Evolutionary conservation across 1,140 invertebrate species (phyloP).

Genomic region (Andrena cerasifolii): DNA sequence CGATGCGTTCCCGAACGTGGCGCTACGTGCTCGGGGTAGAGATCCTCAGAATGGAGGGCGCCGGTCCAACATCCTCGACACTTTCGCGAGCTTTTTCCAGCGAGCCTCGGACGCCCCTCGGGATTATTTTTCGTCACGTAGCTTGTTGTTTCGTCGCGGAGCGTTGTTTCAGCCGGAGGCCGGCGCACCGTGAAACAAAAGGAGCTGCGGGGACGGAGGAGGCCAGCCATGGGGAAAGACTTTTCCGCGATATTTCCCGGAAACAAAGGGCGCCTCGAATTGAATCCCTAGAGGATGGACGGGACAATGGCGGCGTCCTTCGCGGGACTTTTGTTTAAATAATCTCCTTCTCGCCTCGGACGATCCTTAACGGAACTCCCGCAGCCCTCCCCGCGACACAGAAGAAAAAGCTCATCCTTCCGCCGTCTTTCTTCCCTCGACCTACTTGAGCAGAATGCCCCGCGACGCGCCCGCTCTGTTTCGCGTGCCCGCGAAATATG

Average conservation of each 20-base stretch:
- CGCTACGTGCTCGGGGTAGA: no score
- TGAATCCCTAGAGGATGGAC: neutral
- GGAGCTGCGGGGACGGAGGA: neutral
- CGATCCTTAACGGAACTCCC: neutral
- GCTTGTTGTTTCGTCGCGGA: neutral
- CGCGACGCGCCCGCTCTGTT: neutral
- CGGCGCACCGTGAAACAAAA: neutral
- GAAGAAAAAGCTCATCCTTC: neutral
- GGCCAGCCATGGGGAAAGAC: neutral
- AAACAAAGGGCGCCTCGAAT: neutral
- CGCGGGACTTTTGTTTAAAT: constrained; percentile 30
- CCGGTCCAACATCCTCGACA: no score
- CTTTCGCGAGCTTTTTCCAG: no score
- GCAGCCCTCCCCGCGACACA: neutral
- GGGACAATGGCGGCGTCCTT: neutral
- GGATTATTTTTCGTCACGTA: neutral
- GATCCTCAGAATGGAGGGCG: no score
- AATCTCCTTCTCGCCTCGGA: constrained; percentile 2
- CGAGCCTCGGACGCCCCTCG: no score
- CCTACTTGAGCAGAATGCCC: neutral
- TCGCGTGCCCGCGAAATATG: constrained; percentile 18
- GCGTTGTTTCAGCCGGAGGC: neutral
- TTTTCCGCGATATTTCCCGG: neutral
- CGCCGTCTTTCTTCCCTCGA: constrained; percentile 12
- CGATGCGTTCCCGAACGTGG: no score